These are phyloP conservation scores for Latrodectus elegans DNA, from an alignment of 2,888 invertebrate species.

Conservation along the genomic window DNA sequence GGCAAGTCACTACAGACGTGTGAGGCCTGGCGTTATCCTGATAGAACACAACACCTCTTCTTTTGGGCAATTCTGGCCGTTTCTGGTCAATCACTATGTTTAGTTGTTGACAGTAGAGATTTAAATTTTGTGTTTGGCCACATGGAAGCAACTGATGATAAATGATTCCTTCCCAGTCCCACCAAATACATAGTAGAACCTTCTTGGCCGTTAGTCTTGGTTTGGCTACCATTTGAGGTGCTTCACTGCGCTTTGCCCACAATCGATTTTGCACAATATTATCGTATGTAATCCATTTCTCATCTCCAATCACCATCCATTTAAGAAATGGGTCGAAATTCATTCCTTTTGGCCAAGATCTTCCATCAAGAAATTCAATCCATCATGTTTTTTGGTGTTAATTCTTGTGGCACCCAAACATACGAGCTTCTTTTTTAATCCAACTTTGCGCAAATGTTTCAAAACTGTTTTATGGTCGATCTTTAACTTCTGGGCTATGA, in stretches of 20 bases:
- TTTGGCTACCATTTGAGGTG: not conserved
- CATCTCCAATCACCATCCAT: not conserved
- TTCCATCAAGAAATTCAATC: not conserved
- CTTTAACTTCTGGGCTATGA: not conserved
- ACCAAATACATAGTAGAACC: not conserved
- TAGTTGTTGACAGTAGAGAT: not conserved
- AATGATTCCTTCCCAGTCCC: not conserved
- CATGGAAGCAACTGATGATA: not conserved
- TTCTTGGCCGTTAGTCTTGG: no score
- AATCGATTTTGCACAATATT: not conserved
- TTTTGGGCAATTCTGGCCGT: not conserved
- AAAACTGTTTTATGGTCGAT: not conserved
- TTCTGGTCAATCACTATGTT: not conserved
- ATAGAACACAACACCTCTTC: slow-evolving; percentile 4
- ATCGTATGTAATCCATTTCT: not conserved
- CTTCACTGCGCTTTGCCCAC: not conserved
- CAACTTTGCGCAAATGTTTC: not conserved
- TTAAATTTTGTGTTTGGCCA: not conserved
- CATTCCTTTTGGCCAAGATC: not conserved
- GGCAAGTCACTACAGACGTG: not conserved
- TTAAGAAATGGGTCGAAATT: not conserved
- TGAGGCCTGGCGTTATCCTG: not conserved
- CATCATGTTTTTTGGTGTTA: not conserved
- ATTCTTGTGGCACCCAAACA: not conserved
- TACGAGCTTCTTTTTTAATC: not conserved